Evolutionary conservation across 2,113 vertebrate species (phyloP).

Genomic region (Chionomys nivalis): DNA sequence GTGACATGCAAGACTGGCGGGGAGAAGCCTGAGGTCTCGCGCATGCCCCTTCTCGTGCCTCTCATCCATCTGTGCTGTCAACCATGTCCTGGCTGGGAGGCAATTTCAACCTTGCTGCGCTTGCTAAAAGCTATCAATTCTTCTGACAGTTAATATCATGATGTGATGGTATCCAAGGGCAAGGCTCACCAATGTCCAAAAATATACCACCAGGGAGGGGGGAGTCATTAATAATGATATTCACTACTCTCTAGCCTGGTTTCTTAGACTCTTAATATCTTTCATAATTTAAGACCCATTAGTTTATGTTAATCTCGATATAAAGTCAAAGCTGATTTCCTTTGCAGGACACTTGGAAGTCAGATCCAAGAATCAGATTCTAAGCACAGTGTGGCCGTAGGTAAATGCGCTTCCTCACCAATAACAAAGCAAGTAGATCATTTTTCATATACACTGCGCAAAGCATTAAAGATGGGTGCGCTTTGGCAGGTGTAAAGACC

Average conservation of each 20-base stretch:
- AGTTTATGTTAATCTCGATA: conserved; percentile 50
- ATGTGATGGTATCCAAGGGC: conserved; percentile 57
- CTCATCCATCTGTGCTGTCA: conserved; percentile 56
- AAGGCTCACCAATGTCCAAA: conserved; percentile 69
- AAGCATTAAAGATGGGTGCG: background rate
- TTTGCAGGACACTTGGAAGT: conserved; percentile 12
- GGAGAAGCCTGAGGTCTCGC: background rate
- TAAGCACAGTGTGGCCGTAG: background rate
- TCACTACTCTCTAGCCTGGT: conserved; percentile 61
- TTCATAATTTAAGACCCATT: conserved; percentile 68
- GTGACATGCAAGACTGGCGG: background rate
- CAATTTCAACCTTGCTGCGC: conserved; percentile 61
- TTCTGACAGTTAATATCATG: conserved; percentile 66
- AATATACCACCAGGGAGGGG: conserved; percentile 49
- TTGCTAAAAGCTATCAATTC: conserved; percentile 70
- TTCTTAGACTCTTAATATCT: conserved; percentile 61
- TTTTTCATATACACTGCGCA: background rate
- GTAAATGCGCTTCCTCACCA: conserved; percentile 20
- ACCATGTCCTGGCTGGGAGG: conserved; percentile 2
- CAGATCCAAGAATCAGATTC: conserved; percentile 19
- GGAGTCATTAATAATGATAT: conserved; percentile 79
- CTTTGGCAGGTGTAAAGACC: background rate
- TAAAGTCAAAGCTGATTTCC: conserved; percentile 37
- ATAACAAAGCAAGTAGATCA: background rate
- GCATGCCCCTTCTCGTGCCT: background rate